These are phyloP conservation scores for Strigamia maritima DNA, from an alignment of 2,888 invertebrate genomes.

Conservation along the genomic window DNA sequence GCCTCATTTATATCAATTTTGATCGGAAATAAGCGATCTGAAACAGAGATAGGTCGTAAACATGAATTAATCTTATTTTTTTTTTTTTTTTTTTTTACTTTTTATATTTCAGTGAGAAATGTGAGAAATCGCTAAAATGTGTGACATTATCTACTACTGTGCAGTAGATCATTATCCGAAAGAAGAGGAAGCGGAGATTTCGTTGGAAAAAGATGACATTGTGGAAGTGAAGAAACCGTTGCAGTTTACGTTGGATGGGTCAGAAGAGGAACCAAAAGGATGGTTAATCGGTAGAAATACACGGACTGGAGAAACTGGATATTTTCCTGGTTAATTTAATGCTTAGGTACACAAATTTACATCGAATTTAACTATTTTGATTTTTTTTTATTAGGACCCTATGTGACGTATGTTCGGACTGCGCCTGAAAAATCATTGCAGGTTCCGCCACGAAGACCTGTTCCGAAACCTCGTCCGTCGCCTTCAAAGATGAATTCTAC, in stretches of 20 bases:
- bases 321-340: constrained; percentile 54
- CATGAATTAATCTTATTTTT: too few species aligned
- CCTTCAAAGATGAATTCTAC: constrained; percentile 48
- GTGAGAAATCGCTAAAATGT: neutral
- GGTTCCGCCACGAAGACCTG: constrained; percentile 42
- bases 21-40: neutral
- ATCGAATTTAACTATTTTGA: too few species aligned
- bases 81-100: too few species aligned
- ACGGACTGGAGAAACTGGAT: constrained; percentile 53
- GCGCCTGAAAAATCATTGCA: constrained; percentile 41
- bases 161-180: constrained; percentile 43
- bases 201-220: constrained; percentile 54
- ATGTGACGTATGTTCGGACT: constrained; percentile 42
- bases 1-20: neutral
- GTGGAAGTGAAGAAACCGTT: constrained; percentile 50
- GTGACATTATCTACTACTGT: constrained; percentile 42
- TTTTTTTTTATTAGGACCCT: too few species aligned
- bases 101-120: neutral
- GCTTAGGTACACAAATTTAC: too few species aligned
- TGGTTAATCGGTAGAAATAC: constrained; percentile 54
- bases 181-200: constrained; percentile 43
- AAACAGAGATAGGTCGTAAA: too few species aligned
- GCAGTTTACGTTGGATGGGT: constrained; percentile 46
- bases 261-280: constrained; percentile 49
- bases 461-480: constrained; percentile 42